phyloP scores from a whole-genome alignment of 2,797 vertebrate genomes.

The Centroberyx gerrardi region DNA sequence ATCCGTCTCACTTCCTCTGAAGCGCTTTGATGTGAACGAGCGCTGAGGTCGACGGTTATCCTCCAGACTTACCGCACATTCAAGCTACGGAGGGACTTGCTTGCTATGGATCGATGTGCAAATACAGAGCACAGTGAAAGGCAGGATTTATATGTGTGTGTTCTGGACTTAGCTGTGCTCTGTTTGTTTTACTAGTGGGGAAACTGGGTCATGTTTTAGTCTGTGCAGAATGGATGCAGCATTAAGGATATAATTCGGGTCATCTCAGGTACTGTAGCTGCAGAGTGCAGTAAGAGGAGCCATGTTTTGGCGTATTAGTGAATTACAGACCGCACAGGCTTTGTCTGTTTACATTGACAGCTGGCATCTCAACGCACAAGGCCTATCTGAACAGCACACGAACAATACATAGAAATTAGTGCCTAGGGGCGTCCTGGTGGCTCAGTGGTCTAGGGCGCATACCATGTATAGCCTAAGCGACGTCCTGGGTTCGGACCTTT shows the following conservation, averaged over 20 bases:
- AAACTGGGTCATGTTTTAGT: conserved; percentile 22
- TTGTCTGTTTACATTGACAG: not conserved
- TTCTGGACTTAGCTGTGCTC: conserved; percentile 22
- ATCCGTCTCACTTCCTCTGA: conserved; percentile 28
- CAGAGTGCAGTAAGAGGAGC: conserved; percentile 1
- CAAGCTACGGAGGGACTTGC: not conserved
- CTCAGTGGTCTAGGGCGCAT: too few relatives aligned
- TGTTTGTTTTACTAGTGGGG: conserved; percentile 9
- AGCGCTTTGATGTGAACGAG: conserved; percentile 24
- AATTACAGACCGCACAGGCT: not conserved
- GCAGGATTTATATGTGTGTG: conserved; percentile 27
- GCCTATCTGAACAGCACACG: not conserved
- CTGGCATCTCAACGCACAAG: not conserved
- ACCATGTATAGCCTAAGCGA: too few relatives aligned
- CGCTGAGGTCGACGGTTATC: not conserved
- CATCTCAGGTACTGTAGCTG: conserved; percentile 10
- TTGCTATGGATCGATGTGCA: conserved; percentile 12
- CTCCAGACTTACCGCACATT: not conserved
- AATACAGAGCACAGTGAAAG: conserved; percentile 15
- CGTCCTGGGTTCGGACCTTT: too few relatives aligned
- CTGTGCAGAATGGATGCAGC: conserved; percentile 1
- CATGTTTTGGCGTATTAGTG: not conserved
- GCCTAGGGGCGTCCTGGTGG: too few relatives aligned
- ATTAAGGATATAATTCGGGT: conserved; percentile 6
- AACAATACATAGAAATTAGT: not conserved